Conservation (phyloP, 2,797 vertebrate species). For the Tapera naevia region DNA sequence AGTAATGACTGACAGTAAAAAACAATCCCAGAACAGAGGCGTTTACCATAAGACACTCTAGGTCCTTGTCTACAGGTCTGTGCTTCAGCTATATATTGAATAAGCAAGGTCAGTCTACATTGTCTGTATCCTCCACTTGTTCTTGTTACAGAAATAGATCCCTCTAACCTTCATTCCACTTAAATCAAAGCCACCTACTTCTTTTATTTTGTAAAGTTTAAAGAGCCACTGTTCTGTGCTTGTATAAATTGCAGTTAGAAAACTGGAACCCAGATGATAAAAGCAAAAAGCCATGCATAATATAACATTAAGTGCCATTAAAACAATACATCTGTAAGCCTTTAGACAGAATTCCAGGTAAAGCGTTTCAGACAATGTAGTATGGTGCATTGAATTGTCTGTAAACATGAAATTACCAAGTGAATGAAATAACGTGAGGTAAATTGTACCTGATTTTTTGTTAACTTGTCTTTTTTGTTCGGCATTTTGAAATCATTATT, state of each 20-base stretch:
- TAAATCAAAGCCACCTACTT: conserved; percentile 58
- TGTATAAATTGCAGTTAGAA: conserved; percentile 56
- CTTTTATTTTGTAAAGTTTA: conserved; percentile 57
- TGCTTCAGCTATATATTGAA: neutral
- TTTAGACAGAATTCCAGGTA: conserved; percentile 29
- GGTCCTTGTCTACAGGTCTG: neutral
- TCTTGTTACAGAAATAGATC: conserved; percentile 62
- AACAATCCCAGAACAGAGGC: neutral
- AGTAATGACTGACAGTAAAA: conserved; percentile 31
- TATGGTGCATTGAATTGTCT: neutral
- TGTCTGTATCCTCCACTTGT: conserved; percentile 39
- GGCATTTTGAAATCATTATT: neutral
- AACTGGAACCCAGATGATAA: conserved; percentile 52
- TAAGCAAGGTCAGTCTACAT: conserved; percentile 12
- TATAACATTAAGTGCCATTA: conserved; percentile 59
- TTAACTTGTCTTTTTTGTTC: neutral
- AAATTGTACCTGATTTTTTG: neutral
- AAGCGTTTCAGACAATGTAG: neutral
- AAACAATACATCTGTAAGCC: conserved; percentile 22
- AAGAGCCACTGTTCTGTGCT: conserved; percentile 47
- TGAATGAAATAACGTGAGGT: neutral
- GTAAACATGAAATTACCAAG: neutral
- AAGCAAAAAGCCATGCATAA: conserved; percentile 42
- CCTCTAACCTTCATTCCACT: conserved; percentile 47
- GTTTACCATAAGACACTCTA: neutral